Evolutionary conservation across 2,888 invertebrate genomes (phyloP).

Genomic region (Aromia moschata): DNA sequence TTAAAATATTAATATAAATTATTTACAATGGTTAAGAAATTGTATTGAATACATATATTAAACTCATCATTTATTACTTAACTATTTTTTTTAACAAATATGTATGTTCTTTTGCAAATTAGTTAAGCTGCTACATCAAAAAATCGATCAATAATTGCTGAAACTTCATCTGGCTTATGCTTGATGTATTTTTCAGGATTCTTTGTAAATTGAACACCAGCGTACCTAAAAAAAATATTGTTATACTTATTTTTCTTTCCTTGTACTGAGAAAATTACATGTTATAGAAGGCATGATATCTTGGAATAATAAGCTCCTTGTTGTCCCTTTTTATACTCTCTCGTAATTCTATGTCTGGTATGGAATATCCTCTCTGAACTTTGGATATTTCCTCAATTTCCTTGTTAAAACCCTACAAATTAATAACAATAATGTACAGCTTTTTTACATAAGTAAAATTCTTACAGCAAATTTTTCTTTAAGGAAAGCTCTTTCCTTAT

Average conservation of each 20-base stretch:
- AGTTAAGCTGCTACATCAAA: constrained; percentile 91
- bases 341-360: constrained; percentile 90
- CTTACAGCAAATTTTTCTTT: constrained; percentile 90
- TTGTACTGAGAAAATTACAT: constrained; percentile 65
- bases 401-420: constrained; percentile 87
- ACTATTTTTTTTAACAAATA: too few relatives aligned
- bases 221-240: constrained; percentile 66
- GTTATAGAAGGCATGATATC: constrained; percentile 84
- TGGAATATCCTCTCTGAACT: constrained; percentile 88
- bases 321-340: constrained; percentile 90
- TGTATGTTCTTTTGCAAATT: too few relatives aligned
- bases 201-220: constrained; percentile 85
- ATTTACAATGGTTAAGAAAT: too few relatives aligned
- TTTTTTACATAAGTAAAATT: background rate
- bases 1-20: too few relatives aligned
- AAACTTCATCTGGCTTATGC: constrained; percentile 86
- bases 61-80: too few relatives aligned
- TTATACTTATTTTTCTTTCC: background rate
- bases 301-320: constrained; percentile 86
- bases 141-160: constrained; percentile 85
- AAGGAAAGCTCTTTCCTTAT: constrained; percentile 84
- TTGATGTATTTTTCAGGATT: constrained; percentile 94
- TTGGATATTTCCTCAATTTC: constrained; percentile 91
- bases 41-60: too few relatives aligned
- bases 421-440: background rate